A percentile compares a stretch with the other conserved stretches of the same genome.
Conservation (phyloP, 2,888 invertebrate species). For the Augochlorella aurata region DNA sequence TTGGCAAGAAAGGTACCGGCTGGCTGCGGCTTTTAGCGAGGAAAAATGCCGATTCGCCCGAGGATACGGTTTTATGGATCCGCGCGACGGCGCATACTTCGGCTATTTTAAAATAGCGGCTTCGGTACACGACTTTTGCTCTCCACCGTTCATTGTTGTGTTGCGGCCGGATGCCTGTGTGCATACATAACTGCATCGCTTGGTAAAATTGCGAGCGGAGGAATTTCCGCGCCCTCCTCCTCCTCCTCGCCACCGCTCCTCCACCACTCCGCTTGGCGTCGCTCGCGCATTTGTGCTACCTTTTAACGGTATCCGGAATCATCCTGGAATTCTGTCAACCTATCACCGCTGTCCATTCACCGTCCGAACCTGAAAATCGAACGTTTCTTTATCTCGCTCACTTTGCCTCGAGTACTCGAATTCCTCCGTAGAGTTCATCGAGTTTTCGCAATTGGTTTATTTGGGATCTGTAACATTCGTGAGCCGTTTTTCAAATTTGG, state of each 20-base stretch:
- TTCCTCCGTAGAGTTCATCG: background rate
- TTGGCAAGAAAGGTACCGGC: slow-evolving; percentile 11
- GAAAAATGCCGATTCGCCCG: slow-evolving; percentile 40
- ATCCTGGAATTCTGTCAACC: slow-evolving; percentile 52
- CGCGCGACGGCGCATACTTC: slow-evolving; percentile 38
- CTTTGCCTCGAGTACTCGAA: background rate
- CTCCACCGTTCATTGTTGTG: slow-evolving; percentile 48
- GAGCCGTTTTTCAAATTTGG: too few relatives aligned
- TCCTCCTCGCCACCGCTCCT: slow-evolving; percentile 1
- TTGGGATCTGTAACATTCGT: too few relatives aligned
- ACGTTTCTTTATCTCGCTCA: slow-evolving; percentile 14
- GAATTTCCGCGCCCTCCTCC: slow-evolving; percentile 25
- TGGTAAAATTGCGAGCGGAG: slow-evolving; percentile 44
- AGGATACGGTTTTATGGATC: slow-evolving; percentile 37
- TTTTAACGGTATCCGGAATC: slow-evolving; percentile 56
- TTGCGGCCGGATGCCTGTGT: slow-evolving; percentile 31
- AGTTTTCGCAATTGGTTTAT: background rate
- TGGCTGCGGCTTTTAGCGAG: slow-evolving; percentile 13
- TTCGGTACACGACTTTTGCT: slow-evolving; percentile 48
- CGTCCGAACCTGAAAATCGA: slow-evolving; percentile 21
- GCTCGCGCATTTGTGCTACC: slow-evolving; percentile 39
- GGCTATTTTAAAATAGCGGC: slow-evolving; percentile 50
- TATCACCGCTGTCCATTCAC: slow-evolving; percentile 45
- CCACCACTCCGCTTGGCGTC: slow-evolving; percentile 11
- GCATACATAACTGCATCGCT: slow-evolving; percentile 53